Evolutionary conservation across 2,797 vertebrate genomes (phyloP), one percentile per base, ranked within the genome.

Genomic region (Bovichtus diacanthus): DNA sequence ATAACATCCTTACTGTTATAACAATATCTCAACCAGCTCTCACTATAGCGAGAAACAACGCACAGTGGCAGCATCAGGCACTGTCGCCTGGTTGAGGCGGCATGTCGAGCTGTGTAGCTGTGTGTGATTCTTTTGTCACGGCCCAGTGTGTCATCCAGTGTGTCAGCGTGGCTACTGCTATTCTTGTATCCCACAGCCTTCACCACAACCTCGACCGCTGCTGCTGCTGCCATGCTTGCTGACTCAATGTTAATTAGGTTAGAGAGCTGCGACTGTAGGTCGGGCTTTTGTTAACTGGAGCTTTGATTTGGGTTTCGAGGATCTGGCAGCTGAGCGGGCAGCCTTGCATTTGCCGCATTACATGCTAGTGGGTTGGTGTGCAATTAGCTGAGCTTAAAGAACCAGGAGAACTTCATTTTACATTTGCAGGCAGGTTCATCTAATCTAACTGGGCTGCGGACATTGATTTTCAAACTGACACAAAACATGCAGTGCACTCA

Each of bases 191-290:
- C 77, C 77, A 78, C 76, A 55, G 81, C 75, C 83, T 73, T 89
- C 81, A 84, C 86, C 90, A 88, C 89, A 88, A 85, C 86, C 84
- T 80, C 76, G 55, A 74, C 85, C 49, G 68, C 77, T 54, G 81
- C 80, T 59, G 81, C 80, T 59, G 83, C 89, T 69, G 82, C 84
- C 87, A 80, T 73, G 89, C 88, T 87, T 87, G 89, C 90, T 88
- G 89, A 85, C 89, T 93, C 93, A 70, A 90, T 93, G 86, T 91
- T 95, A 94, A 94, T 95, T 92, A 92, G 90, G 90, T 95, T 93
- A 93, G 76, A 64, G 85, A 85, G 86, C 84, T 88, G 85, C 76
- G 43, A 82, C 84, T 82, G 88, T 82, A 89, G 88, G 87, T 80
- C 78, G 82, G 73, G 76, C 80, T 92, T 90, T 88, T 86, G 87